These are phyloP conservation scores for Caenorhabditis latens DNA, from an alignment of 1,140 invertebrate genomes.

Conservation along the genomic window DNA sequence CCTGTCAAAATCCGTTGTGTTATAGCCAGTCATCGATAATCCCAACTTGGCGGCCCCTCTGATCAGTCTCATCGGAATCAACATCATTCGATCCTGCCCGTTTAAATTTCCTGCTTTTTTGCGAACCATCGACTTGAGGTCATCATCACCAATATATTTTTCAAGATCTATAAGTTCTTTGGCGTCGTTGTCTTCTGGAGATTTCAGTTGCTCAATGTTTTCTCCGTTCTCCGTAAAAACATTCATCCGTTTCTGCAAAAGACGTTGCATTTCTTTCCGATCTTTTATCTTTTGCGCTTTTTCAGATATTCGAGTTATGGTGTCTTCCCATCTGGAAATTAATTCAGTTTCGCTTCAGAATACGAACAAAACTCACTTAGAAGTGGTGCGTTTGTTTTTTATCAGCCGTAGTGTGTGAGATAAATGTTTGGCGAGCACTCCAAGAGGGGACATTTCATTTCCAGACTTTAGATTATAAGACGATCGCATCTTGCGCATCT, in stretches of 20 bases:
- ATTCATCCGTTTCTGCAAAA: neutral
- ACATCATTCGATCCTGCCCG: slow-evolving; percentile 22
- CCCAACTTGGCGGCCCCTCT: slow-evolving; percentile 58
- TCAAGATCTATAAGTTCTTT: slow-evolving; percentile 37
- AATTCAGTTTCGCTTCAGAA: neutral
- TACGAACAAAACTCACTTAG: neutral
- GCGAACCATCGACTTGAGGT: slow-evolving; percentile 5
- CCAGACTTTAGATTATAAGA: neutral
- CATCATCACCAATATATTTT: slow-evolving; percentile 21
- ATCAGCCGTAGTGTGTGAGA: slow-evolving; percentile 57
- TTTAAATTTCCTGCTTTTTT: slow-evolving; percentile 31
- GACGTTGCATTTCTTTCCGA: slow-evolving; percentile 23
- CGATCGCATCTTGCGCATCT: neutral
- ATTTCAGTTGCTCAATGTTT: neutral
- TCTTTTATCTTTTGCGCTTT: slow-evolving; percentile 53
- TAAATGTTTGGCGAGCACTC: slow-evolving; percentile 54
- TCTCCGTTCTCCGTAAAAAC: slow-evolving; percentile 18
- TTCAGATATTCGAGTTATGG: slow-evolving; percentile 48
- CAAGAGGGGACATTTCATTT: slow-evolving; percentile 50
- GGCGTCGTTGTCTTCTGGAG: neutral
- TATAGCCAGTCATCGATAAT: slow-evolving; percentile 70
- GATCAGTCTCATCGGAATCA: slow-evolving; percentile 24
- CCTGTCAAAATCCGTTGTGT: slow-evolving; percentile 73
- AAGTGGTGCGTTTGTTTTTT: slow-evolving; percentile 43
- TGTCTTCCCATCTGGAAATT: slow-evolving; percentile 62